Evolutionary conservation across 1,140 invertebrate species (phyloP), one percentile per base, ranked within the genome.

Genomic region (Rhyacophila brunnea): DNA sequence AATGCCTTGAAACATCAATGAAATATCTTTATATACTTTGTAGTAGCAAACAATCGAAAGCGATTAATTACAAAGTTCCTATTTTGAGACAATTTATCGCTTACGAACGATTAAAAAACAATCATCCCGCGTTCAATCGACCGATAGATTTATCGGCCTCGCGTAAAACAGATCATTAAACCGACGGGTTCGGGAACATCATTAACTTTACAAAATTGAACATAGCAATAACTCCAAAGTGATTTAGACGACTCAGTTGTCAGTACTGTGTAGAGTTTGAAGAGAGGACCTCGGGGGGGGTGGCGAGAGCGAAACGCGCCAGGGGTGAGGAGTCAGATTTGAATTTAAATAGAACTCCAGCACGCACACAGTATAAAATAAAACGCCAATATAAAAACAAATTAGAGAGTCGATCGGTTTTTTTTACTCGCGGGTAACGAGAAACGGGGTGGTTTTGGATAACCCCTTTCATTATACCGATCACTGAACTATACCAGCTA

Each of bases 371-470:
- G 62, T 64, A 64, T 60, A 64, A 64, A 64, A 64, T 64, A 64
- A 64, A 64, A 64, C 62, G 57, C 62, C 62, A 64, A 64, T 64
- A 64, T 60, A 64, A 64, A 64, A 64, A 64, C 62, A 64, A 64
- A 64, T 64, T 64, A 64, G 62, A 64, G 62, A 64, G 52, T 51
- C 62, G 62, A 64, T 64, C 62, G 62, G 62, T 50, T 55, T 56
- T 60, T 63, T 55, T 51, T 50, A 28, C 52, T 40, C 28, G 50
- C 46, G 52, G 32, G 45, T 56, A 56, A 56, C 54, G 54, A 56
- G 54, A 34, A 34, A 32, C 34, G 23, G 11, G 43, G 15, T 40
- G 50, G 13, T 18, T 11, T 51, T n/a, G 18, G 43, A 45, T 13
- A 53, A 57, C 57, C 62, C 35, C 50, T 60, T 60, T 55, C 56